Evolutionary conservation across 2,797 vertebrate genomes (phyloP).

Genomic region (Falco biarmicus): DNA sequence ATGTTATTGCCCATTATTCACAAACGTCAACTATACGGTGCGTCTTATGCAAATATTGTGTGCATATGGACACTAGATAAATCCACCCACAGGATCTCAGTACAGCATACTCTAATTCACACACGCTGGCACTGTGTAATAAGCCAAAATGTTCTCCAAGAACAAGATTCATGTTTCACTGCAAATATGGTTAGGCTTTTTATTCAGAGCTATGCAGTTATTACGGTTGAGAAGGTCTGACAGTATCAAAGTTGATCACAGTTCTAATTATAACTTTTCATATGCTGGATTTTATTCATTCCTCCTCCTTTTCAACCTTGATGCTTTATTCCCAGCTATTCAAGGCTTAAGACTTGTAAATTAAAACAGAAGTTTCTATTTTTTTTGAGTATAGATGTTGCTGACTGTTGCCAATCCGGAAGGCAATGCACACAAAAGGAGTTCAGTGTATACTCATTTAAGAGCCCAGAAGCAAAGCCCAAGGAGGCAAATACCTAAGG

Average conservation of each 20-base stretch:
- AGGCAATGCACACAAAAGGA: neutral
- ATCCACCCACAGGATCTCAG: neutral
- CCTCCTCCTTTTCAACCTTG: conserved; percentile 57
- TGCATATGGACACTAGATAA: neutral
- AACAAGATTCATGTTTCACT: conserved; percentile 11
- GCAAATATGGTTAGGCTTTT: conserved; percentile 29
- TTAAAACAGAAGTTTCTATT: neutral
- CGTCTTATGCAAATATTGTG: neutral
- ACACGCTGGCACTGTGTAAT: neutral
- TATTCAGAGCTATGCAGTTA: conserved; percentile 25
- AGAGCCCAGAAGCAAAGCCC: neutral
- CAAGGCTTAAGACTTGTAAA: conserved; percentile 22
- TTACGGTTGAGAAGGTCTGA: conserved; percentile 38
- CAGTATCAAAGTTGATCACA: conserved; percentile 38
- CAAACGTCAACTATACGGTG: neutral
- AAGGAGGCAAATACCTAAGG: neutral
- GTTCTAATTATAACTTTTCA: conserved; percentile 65
- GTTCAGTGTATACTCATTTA: neutral
- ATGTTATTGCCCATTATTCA: neutral
- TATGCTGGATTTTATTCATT: conserved; percentile 62
- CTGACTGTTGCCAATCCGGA: conserved; percentile 5
- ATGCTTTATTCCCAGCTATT: conserved; percentile 50
- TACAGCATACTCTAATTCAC: neutral
- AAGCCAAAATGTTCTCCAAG: conserved; percentile 8
- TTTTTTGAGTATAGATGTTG: neutral